These are phyloP conservation scores for Ligdia adustata DNA, from an alignment of 2,888 invertebrate genomes.

Conservation along the genomic window DNA sequence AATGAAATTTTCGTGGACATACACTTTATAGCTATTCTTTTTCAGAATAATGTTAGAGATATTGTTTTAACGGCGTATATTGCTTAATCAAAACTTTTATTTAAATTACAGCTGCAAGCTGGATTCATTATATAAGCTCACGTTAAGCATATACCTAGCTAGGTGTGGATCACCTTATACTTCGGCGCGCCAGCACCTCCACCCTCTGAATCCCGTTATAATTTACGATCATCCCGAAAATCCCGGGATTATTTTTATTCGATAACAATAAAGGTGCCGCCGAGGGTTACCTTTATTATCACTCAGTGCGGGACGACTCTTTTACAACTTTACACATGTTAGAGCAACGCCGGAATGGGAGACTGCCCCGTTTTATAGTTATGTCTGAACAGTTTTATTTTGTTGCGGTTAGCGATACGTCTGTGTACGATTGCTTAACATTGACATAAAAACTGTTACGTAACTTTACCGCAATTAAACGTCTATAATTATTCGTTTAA, in stretches of 20 bases:
- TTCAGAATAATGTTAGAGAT: no score
- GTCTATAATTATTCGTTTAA: slow-evolving; percentile 1
- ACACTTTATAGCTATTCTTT: no score
- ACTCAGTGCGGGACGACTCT: slow-evolving; percentile 73
- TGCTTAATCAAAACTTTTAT: no score
- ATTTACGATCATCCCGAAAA: slow-evolving; percentile 83
- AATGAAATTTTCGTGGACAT: no score
- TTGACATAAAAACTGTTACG: slow-evolving; percentile 2
- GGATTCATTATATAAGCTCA: slow-evolving; percentile 12
- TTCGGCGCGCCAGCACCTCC: slow-evolving; percentile 44
- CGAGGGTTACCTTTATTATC: slow-evolving; percentile 83
- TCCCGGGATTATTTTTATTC: slow-evolving; percentile 83
- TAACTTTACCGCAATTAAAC: slow-evolving; percentile 2
- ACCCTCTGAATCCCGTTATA: slow-evolving; percentile 73
- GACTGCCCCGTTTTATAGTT: slow-evolving; percentile 45
- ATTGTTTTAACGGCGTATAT: no score
- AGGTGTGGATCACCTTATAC: slow-evolving; percentile 43
- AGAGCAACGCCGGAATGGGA: slow-evolving; percentile 49
- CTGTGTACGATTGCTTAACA: slow-evolving; percentile 2
- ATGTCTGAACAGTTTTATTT: slow-evolving; percentile 41
- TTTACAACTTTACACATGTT: slow-evolving; percentile 78
- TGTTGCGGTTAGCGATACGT: slow-evolving; percentile 26
- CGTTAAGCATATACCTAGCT: slow-evolving; percentile 19
- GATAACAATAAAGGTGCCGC: slow-evolving; percentile 82
- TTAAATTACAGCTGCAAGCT: slow-evolving; percentile 10